Percentiles rank a stretch among this genome's conserved stretches.
phyloP scores from a whole-genome alignment of 2,888 invertebrate species.

The Junonia oenone region DNA sequence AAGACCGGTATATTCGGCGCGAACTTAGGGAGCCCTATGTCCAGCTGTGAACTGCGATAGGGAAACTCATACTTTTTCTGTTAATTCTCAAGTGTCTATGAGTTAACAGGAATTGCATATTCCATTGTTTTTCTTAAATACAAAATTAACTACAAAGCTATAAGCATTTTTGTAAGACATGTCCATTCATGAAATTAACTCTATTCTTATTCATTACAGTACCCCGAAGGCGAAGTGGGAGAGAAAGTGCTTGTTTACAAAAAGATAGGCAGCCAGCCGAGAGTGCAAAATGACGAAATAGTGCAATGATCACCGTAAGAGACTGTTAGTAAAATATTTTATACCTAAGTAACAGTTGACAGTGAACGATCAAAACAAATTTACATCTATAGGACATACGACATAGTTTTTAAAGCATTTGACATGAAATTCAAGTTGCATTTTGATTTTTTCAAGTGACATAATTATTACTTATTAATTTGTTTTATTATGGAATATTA shows the following conservation, averaged over 20 bases:
- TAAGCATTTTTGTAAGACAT: too few relatives aligned
- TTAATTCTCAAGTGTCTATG: too few relatives aligned
- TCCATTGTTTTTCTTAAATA: background rate
- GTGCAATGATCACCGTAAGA: slow-evolving; percentile 35
- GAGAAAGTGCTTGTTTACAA: slow-evolving; percentile 60
- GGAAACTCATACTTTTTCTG: too few relatives aligned
- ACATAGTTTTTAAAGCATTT: background rate
- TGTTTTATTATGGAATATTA: background rate
- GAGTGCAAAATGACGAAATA: slow-evolving; percentile 40
- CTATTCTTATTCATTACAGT: slow-evolving; percentile 38
- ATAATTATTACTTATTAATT: background rate
- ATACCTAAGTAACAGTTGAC: background rate
- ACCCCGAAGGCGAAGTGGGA: slow-evolving; percentile 64
- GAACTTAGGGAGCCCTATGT: too few relatives aligned
- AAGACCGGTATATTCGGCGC: too few relatives aligned
- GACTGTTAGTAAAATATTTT: slow-evolving; percentile 17
- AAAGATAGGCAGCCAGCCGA: slow-evolving; percentile 39
- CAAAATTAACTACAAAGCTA: too few relatives aligned
- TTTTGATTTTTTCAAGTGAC: background rate
- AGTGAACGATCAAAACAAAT: background rate
- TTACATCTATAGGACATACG: too few relatives aligned
- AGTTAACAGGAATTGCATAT: background rate
- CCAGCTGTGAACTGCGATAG: too few relatives aligned
- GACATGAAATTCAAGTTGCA: background rate
- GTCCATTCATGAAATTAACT: too few relatives aligned